A percentile compares a stretch with the other conserved stretches of the same genome.
These are phyloP conservation scores for Aurelia aurita DNA, from an alignment of 30 jellyfish, hydroid and myxozoan species.

Conservation along the genomic window DNA sequence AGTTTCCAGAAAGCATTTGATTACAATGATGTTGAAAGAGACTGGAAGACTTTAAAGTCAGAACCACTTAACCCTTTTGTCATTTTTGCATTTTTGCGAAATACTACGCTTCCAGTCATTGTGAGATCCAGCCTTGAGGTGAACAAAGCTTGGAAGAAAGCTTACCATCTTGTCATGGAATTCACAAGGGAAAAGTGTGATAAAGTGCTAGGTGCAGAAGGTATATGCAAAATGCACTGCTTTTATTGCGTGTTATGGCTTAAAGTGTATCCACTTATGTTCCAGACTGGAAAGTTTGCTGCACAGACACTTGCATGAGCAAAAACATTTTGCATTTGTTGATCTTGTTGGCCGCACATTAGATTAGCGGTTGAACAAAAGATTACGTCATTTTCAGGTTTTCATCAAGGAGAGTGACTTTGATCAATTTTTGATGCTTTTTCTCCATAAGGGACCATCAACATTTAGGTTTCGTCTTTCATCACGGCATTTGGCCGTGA, in stretches of 20 bases:
- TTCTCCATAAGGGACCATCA: no score
- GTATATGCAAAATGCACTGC: constrained; percentile 6
- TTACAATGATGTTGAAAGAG: constrained; percentile 29
- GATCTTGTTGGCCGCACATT: no score
- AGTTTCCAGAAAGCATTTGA: constrained; percentile 31
- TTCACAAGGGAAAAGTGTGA: constrained; percentile 62
- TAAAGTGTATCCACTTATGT: no score
- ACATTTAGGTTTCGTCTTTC: no score
- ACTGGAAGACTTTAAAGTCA: constrained; percentile 39
- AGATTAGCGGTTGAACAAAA: no score
- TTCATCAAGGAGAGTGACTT: no score
- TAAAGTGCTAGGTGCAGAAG: constrained; percentile 47
- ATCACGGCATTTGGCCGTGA: no score
- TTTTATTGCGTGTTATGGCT: background rate
- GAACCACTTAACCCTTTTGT: constrained; percentile 44
- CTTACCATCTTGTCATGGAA: constrained; percentile 23
- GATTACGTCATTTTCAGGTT: no score
- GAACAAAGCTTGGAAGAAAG: constrained; percentile 12
- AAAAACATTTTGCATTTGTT: no score
- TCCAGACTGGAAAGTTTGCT: no score
- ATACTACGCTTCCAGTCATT: constrained; percentile 54
- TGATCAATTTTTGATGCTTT: no score
- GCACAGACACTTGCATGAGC: no score
- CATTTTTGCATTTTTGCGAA: constrained; percentile 18
- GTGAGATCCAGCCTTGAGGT: background rate